A percentile compares a stretch with the other conserved stretches of the same genome.
phyloP scores from a whole-genome alignment of 2,113 vertebrate species.

The Cisticola juncidis region DNA sequence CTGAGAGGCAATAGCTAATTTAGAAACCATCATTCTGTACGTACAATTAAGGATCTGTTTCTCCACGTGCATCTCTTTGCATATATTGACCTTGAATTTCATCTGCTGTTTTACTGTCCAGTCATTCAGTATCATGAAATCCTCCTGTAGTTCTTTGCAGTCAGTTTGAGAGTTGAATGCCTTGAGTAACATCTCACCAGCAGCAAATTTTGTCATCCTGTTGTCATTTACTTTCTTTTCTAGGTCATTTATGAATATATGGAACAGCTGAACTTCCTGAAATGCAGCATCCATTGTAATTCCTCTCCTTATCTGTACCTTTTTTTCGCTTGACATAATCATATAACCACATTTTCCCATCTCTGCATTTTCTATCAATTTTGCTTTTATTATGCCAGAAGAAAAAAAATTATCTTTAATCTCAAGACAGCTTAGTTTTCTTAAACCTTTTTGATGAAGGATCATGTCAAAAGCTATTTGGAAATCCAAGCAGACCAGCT shows the following conservation, averaged over 20 bases:
- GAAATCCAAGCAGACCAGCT: neutral
- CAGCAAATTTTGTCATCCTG: neutral
- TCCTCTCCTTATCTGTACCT: neutral
- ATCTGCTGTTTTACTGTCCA: slow-evolving; percentile 47
- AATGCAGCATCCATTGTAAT: neutral
- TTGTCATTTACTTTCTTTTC: slow-evolving; percentile 25
- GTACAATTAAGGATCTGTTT: slow-evolving; percentile 46
- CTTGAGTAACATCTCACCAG: neutral
- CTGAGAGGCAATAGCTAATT: slow-evolving; percentile 48
- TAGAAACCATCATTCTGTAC: slow-evolving; percentile 14
- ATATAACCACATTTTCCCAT: neutral
- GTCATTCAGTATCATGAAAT: slow-evolving; percentile 11
- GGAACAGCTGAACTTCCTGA: neutral
- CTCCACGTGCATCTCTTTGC: slow-evolving; percentile 52
- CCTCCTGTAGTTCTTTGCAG: neutral
- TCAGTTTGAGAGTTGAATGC: neutral
- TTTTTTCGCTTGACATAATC: neutral
- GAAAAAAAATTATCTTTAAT: slow-evolving; percentile 10
- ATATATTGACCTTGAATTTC: slow-evolving; percentile 62
- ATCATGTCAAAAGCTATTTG: slow-evolving; percentile 17
- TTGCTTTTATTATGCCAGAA: neutral
- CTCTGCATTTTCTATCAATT: neutral
- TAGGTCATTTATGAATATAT: slow-evolving; percentile 28
- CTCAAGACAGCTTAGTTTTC: neutral
- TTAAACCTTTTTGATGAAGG: slow-evolving; percentile 31